Evolutionary conservation across 2,797 vertebrate species (phyloP).

Genomic region (Notamacropus eugenii): DNA sequence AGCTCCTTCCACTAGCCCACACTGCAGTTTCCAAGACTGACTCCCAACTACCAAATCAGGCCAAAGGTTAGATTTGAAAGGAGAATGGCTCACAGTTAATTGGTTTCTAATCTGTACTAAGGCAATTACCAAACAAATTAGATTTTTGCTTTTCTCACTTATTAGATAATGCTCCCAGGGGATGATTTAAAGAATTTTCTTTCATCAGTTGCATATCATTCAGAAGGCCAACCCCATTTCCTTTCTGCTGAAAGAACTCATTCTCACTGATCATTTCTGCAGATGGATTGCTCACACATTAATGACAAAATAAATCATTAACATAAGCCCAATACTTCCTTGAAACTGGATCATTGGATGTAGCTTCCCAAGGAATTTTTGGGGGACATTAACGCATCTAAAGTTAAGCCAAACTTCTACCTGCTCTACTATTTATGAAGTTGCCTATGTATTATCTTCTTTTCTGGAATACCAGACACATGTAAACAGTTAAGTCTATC

Average conservation of each 20-base stretch:
- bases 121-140: conserved; percentile 68
- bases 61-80: conserved; percentile 19
- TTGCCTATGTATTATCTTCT: conserved; percentile 11
- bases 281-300: not conserved
- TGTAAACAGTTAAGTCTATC: not conserved
- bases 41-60: conserved; percentile 9
- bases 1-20: not conserved
- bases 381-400: conserved; percentile 2
- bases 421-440: conserved; percentile 50
- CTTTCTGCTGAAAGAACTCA: not conserved
- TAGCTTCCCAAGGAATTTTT: not conserved
- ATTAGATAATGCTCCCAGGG: conserved; percentile 54
- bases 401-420: conserved; percentile 9
- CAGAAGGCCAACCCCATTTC: not conserved
- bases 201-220: not conserved
- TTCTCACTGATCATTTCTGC: not conserved
- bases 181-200: conserved; percentile 5
- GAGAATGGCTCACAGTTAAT: conserved; percentile 73
- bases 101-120: conserved; percentile 76
- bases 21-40: not conserved
- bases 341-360: not conserved
- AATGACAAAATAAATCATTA: not conserved
- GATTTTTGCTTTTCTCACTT: not conserved
- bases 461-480: conserved; percentile 12
- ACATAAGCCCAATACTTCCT: not conserved